Evolutionary conservation across 2,113 vertebrate genomes (phyloP), one percentile per base, ranked within the genome.

Genomic region (Mesoclemmys tuberculata): DNA sequence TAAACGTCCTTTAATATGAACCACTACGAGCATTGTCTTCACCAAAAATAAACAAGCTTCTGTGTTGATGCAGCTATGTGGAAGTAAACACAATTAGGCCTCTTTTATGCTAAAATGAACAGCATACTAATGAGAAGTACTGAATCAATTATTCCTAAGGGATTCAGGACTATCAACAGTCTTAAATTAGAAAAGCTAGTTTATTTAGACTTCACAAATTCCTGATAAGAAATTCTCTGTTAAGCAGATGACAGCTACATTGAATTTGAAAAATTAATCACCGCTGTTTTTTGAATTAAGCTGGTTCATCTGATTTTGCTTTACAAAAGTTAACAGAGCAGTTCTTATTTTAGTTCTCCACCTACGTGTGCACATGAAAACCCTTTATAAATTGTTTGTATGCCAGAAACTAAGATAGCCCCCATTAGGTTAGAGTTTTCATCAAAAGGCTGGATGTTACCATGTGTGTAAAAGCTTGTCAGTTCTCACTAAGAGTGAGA

Each of bases 11-110:
- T 90, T 58, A 38, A 93, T 85, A 91, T 10, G 87, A 87, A 52
- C 29, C 38, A 78, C 84, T 68, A 29, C 2, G 1, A 94, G 92
- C 81, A n/a, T 2, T 44, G 18, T 92, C 82, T 89, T 92, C 71
- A 87, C 81, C 27, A 89, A 88, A 88, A 93, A 90, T 78, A 90
- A 94, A 87, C 44, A 93, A 85, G 12, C 26, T 91, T 94, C 88
- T 85, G 51, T 84, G 54, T 82, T 92, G 85, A 82, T 91, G 90
- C 14, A 64, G 94, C 92, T 95, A 89, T 80, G 22, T 82, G 71
- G 71, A 94, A 95, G 90, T 80, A 97, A 96, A 96, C 77, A 93
- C 92, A 89, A 82, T 94, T 93, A 96, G 58, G 74, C 41, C 61
- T 93, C 71, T 94, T 92, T 82, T 80, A 68, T 82, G 85, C 88